These are phyloP conservation scores for Sitophilus oryzae DNA, from an alignment of 1,140 invertebrate genomes.

Conservation along the genomic window DNA sequence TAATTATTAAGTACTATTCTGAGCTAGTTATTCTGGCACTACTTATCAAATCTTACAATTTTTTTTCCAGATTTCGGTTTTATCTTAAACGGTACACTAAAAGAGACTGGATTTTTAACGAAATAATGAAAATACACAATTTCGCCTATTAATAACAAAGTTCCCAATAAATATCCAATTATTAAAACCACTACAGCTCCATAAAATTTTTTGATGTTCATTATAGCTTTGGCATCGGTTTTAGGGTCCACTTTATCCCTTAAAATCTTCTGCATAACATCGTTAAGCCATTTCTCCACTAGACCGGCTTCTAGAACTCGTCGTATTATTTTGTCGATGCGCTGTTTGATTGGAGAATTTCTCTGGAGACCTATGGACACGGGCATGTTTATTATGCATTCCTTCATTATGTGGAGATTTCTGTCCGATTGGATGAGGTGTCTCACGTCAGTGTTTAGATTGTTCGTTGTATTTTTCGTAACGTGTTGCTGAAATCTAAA, in stretches of 20 bases:
- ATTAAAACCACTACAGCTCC: constrained; percentile 64
- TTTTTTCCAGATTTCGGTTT: not conserved
- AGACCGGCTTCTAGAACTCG: constrained; percentile 68
- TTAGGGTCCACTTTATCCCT: constrained; percentile 36
- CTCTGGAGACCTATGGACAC: constrained; percentile 71
- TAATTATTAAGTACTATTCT: constrained; percentile 23
- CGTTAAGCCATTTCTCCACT: constrained; percentile 70
- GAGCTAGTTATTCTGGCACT: constrained; percentile 64
- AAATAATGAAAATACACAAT: constrained; percentile 55
- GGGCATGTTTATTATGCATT: constrained; percentile 74
- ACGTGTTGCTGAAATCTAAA: constrained; percentile 2
- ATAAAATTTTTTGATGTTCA: constrained; percentile 70
- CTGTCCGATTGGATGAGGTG: constrained; percentile 42
- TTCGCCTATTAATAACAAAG: constrained; percentile 54
- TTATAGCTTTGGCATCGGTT: constrained; percentile 56
- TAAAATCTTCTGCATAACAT: constrained; percentile 55
- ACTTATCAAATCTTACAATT: constrained; percentile 49
- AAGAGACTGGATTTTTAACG: constrained; percentile 12
- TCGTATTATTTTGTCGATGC: constrained; percentile 60
- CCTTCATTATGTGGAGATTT: constrained; percentile 71
- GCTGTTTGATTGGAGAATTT: constrained; percentile 69
- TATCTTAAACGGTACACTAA: not conserved
- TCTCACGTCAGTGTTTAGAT: not conserved
- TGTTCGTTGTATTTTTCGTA: not conserved
- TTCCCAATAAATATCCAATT: constrained; percentile 60